Conservation (phyloP, 2,113 vertebrate genomes). For the Echinops telfairi region DNA sequence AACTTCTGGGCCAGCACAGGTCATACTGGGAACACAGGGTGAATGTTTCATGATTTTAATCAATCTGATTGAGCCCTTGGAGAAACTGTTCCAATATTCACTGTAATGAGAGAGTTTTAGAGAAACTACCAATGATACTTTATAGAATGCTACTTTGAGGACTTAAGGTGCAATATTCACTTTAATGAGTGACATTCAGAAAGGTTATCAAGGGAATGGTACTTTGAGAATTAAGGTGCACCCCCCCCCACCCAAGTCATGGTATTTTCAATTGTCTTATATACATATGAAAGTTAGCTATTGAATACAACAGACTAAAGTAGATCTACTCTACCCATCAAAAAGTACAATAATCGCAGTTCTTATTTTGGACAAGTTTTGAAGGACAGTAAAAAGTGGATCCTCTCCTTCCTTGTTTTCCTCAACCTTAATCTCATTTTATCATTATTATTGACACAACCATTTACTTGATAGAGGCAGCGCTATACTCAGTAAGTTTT, state of each 20-base stretch:
- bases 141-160: too few relatives aligned
- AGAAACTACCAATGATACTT: too few relatives aligned
- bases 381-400: neutral
- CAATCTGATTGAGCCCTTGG: neutral
- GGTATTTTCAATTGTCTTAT: too few relatives aligned
- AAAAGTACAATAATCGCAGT: neutral
- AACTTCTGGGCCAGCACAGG: conserved; percentile 1
- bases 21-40: neutral
- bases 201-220: too few relatives aligned
- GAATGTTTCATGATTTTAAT: neutral
- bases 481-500: neutral
- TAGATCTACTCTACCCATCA: neutral
- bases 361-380: neutral
- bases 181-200: too few relatives aligned
- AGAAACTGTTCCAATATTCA: neutral
- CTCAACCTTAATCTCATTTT: neutral
- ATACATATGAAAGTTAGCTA: too few relatives aligned
- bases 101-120: too few relatives aligned
- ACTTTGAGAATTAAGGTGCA: too few relatives aligned
- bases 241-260: too few relatives aligned
- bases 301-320: too few relatives aligned
- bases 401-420: neutral
- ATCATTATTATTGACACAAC: neutral
- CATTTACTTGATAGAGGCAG: neutral
- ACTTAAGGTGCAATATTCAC: too few relatives aligned